Conservation (phyloP, 2,888 invertebrate species). For the Amphipyra tragopoginis region DNA sequence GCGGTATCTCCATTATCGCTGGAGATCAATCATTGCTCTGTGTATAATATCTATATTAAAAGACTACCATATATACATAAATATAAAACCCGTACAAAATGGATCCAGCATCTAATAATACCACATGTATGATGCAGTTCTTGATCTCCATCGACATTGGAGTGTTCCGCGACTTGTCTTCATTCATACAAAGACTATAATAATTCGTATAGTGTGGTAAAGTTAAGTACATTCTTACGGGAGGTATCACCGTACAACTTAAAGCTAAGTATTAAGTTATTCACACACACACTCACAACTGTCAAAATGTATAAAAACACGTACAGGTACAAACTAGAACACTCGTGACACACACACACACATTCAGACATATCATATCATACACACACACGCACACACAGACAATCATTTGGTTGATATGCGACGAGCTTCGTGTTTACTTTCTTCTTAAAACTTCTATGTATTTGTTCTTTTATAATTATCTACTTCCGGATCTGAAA, state of each 20-base stretch:
- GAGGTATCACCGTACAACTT: constrained; percentile 53
- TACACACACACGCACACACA: constrained; percentile 42
- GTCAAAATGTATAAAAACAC: constrained; percentile 48
- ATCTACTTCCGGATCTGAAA: constrained; percentile 36
- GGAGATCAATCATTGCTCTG: constrained; percentile 13
- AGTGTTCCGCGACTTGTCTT: neutral
- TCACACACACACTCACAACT: constrained; percentile 41
- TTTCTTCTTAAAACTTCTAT: constrained; percentile 46
- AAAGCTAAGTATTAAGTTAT: constrained; percentile 54
- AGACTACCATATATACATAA: constrained; percentile 12
- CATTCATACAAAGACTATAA: constrained; percentile 27
- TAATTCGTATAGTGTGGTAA: constrained; percentile 50
- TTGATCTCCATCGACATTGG: constrained; percentile 9
- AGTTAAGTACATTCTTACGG: constrained; percentile 56
- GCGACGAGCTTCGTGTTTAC: constrained; percentile 59
- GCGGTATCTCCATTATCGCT: constrained; percentile 33
- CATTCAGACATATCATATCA: constrained; percentile 15
- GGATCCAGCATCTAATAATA: constrained; percentile 11
- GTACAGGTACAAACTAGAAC: constrained; percentile 44
- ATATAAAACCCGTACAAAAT: constrained; percentile 42
- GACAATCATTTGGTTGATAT: constrained; percentile 65
- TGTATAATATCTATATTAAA: constrained; percentile 36
- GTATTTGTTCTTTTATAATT: constrained; percentile 57
- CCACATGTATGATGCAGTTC: neutral
- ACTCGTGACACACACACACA: constrained; percentile 48